Conservation (phyloP, 2,888 invertebrate species). For the Agrochola litura region DNA sequence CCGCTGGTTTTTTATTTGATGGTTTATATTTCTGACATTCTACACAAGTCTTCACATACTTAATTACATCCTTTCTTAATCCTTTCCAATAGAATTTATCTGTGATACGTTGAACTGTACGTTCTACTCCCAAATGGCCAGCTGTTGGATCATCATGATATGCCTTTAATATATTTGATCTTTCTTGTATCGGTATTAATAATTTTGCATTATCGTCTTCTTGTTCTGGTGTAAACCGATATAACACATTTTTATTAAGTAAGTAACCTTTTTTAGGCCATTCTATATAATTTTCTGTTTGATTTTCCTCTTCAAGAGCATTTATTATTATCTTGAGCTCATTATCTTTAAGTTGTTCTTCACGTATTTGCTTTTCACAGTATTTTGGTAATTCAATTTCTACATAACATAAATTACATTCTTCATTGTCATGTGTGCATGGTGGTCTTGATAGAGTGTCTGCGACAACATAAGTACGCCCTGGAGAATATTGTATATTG, state of each 20-base stretch:
- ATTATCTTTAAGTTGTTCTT: background rate
- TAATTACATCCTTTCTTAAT: background rate
- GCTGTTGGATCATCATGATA: constrained; percentile 7
- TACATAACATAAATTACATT: background rate
- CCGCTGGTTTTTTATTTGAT: background rate
- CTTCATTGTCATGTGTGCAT: background rate
- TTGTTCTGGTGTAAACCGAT: constrained; percentile 1
- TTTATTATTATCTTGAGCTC: constrained; percentile 1
- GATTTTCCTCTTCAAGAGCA: background rate
- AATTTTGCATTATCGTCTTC: constrained; percentile 7
- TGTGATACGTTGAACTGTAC: background rate
- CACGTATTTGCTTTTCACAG: background rate
- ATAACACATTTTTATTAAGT: background rate
- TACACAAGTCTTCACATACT: constrained; percentile 6
- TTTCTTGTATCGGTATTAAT: constrained; percentile 2
- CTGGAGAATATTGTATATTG: constrained; percentile 2
- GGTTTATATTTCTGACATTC: background rate
- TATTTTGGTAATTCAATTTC: background rate
- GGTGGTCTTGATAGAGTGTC: background rate
- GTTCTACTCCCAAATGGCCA: background rate
- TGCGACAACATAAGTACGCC: constrained; percentile 1
- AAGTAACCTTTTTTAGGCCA: constrained; percentile 5
- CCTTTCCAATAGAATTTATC: constrained; percentile 1
- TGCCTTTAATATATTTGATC: background rate
- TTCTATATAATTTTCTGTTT: constrained; percentile 3